Base-by-base conservation (phyloP, 2,113 vertebrate genomes). In the Anolis carolinensis region DNA sequence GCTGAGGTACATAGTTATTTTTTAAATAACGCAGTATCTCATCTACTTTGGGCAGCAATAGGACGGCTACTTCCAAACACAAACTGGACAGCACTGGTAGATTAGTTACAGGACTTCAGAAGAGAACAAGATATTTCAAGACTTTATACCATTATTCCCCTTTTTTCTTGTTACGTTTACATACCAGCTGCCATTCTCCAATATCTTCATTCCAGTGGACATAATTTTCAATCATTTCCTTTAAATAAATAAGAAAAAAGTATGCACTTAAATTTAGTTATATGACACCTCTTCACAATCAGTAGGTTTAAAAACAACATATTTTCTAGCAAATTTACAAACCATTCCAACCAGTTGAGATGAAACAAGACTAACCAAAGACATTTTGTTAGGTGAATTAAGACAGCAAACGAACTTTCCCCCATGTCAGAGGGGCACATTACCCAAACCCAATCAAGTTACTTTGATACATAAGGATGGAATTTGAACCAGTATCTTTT, bases 171-270 rank as follows among this genome's bases (percentile, higher is more conserved):
- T 52, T 2, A 75, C 72, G 39, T 5, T 55, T 81, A 90, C 98
- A 96, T 93, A 99, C 99, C 96, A 99, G 93, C 92, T 99, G 98
- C 99, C 99, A 99, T 79, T 99, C 99, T 79, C 99, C 99, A 81
- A 99, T 99, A 92, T 99, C 99, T 94, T 99, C 99, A 16, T 99
- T 99, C 98, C 99, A 99, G 88, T 99, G 98, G 70, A 99, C 98
- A 0, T 99, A 99, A 89, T 99, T 98, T 92, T 99, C 98, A 89
- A 99, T 99, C 98, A 99, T 99, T 93, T 99, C 98, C 98, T 99
- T 91, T 50, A 88, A 79, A 93, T 63, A 89, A 86, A 88, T 39
- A 25, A 84, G 30, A 65, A 82, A 91, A 11, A 1, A 48, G 1
- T 18, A 59, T 59, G 55, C 13, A 59, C 55, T 59, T 59, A 18